phyloP scores from a whole-genome alignment of 2,797 vertebrate genomes.

The Danio choprae region DNA sequence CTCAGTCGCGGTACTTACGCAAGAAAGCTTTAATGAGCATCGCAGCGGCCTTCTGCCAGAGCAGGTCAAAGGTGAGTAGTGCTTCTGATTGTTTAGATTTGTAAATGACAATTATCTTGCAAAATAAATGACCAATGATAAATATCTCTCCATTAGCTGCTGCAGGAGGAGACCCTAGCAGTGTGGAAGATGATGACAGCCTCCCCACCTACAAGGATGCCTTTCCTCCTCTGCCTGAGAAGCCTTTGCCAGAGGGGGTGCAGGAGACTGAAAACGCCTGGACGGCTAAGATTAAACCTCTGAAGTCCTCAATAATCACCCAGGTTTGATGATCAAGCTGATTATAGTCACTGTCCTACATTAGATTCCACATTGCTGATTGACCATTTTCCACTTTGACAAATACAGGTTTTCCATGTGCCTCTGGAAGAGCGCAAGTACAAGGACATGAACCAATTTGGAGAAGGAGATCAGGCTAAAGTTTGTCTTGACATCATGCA shows the following conservation, averaged over 20 bases:
- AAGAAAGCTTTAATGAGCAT: slow-evolving; percentile 99
- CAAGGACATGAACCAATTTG: slow-evolving; percentile 99
- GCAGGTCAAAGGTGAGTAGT: slow-evolving; percentile 84
- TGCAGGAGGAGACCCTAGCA: slow-evolving; percentile 81
- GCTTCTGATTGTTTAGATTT: background rate
- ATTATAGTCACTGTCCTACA: background rate
- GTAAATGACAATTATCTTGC: slow-evolving; percentile 21
- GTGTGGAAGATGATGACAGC: slow-evolving; percentile 91
- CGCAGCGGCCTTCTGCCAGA: slow-evolving; percentile 94
- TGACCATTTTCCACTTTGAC: slow-evolving; percentile 5
- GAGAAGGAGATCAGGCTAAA: slow-evolving; percentile 98
- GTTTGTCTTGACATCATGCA: slow-evolving; percentile 99
- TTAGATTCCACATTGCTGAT: background rate
- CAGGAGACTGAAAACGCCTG: slow-evolving; percentile 92
- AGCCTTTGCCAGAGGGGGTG: slow-evolving; percentile 87
- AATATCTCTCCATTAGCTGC: slow-evolving; percentile 60
- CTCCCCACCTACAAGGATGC: slow-evolving; percentile 99
- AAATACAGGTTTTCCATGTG: slow-evolving; percentile 94
- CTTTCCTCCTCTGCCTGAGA: slow-evolving; percentile 98
- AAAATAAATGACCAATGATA: slow-evolving; percentile 50
- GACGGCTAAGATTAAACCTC: slow-evolving; percentile 93
- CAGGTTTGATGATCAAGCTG: slow-evolving; percentile 79
- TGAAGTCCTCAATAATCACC: slow-evolving; percentile 99
- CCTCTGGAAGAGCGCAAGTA: slow-evolving; percentile 98
- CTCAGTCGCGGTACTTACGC: slow-evolving; percentile 99